Evolutionary conservation across 2,113 vertebrate species (phyloP).

Genomic region (Oryzias javanicus): DNA sequence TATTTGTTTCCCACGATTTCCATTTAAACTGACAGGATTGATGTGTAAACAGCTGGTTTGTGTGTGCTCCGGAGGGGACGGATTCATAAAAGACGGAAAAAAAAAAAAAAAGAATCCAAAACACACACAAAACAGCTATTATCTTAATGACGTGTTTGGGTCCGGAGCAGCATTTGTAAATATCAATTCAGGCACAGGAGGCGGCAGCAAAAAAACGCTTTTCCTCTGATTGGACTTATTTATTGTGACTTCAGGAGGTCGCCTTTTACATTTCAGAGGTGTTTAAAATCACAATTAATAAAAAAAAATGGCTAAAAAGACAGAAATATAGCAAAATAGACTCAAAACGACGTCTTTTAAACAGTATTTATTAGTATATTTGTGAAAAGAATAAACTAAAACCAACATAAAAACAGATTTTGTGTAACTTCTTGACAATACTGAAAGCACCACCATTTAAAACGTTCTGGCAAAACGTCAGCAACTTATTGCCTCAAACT

Average conservation of each 20-base stretch:
- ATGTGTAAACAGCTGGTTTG: constrained; percentile 69
- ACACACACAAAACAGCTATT: constrained; percentile 45
- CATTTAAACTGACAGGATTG: constrained; percentile 60
- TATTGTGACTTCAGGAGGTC: neutral
- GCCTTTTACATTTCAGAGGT: no score
- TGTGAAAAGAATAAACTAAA: constrained; percentile 33
- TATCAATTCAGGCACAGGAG: constrained; percentile 38
- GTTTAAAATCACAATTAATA: no score
- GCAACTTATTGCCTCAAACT: no score
- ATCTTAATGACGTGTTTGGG: constrained; percentile 45
- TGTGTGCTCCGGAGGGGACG: constrained; percentile 25
- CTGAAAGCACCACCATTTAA: constrained; percentile 20
- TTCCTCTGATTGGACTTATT: constrained; percentile 6
- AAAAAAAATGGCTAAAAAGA: neutral
- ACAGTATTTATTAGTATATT: constrained; percentile 59
- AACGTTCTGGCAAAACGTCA: neutral
- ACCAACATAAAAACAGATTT: constrained; percentile 12
- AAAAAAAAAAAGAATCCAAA: constrained; percentile 1
- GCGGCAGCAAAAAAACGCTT: constrained; percentile 9
- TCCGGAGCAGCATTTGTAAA: constrained; percentile 37
- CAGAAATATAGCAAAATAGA: neutral
- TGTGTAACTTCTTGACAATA: constrained; percentile 20
- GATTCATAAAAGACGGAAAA: neutral
- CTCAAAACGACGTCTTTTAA: constrained; percentile 36
- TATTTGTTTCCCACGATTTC: constrained; percentile 70